Evolutionary conservation across 1,140 invertebrate genomes (phyloP).

Genomic region (Telenomus remus): DNA sequence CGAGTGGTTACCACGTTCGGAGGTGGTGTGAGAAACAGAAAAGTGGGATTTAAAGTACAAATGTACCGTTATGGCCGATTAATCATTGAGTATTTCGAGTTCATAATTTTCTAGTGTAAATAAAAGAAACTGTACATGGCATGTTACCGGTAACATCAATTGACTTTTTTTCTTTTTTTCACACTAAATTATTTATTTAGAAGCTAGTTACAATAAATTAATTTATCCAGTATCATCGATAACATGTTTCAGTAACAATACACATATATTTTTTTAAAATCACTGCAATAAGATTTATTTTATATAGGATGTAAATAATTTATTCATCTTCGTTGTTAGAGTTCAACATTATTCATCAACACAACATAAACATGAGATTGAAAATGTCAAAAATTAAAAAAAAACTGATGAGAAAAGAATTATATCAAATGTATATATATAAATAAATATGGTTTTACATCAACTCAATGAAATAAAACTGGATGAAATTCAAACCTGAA

Average conservation of each 20-base stretch:
- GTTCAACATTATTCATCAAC: conserved; percentile 5
- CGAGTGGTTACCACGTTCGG: no score
- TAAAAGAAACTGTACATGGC: conserved; percentile 5
- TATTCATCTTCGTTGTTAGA: conserved; percentile 10
- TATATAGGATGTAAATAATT: conserved; percentile 8
- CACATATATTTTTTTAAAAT: background rate
- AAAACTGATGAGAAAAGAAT: background rate
- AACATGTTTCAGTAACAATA: background rate
- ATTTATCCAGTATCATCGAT: no score
- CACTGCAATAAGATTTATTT: background rate
- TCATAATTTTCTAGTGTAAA: conserved; percentile 13
- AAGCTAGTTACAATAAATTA: background rate
- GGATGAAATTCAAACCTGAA: no score
- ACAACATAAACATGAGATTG: background rate
- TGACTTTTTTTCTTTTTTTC: background rate
- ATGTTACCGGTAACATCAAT: conserved; percentile 2
- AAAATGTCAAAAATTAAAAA: background rate
- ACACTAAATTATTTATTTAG: conserved; percentile 7
- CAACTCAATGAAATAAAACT: no score
- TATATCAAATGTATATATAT: conserved; percentile 1
- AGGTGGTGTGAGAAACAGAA: background rate
- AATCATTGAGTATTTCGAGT: conserved; percentile 9
- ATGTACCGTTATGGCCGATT: conserved; percentile 10
- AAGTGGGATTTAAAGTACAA: conserved; percentile 26
- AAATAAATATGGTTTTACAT: background rate